These are phyloP conservation scores for Enteromius afrohamiltoni DNA, from an alignment of 2,797 vertebrate species.

Conservation along the genomic window DNA sequence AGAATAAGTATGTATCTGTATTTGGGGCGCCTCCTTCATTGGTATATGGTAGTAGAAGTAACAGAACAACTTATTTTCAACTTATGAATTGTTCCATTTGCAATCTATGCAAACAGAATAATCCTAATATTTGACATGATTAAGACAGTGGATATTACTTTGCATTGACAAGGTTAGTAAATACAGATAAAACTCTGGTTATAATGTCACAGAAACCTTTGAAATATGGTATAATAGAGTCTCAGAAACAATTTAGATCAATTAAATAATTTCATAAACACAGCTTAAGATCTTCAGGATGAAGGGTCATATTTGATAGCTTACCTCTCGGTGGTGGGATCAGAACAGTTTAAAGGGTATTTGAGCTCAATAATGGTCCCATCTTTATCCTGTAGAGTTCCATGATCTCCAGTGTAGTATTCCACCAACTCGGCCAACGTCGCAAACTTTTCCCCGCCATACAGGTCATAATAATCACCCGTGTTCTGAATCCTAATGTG, in stretches of 20 bases:
- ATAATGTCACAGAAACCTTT: neutral
- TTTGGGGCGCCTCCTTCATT: neutral
- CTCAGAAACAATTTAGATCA: neutral
- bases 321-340: constrained; percentile 95
- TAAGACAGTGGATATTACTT: neutral
- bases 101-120: neutral
- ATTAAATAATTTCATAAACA: neutral
- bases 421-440: constrained; percentile 94
- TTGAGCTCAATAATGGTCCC: constrained; percentile 91
- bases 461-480: constrained; percentile 94
- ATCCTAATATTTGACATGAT: neutral
- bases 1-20: neutral
- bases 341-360: constrained; percentile 92
- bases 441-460: constrained; percentile 97
- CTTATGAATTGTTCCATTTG: neutral
- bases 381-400: constrained; percentile 91
- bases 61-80: neutral
- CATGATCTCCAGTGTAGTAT: constrained; percentile 91
- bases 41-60: neutral
- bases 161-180: constrained; percentile 9
- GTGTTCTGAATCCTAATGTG: constrained; percentile 99
- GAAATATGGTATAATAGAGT: neutral
- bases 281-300: neutral
- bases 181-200: neutral
- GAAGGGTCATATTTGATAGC: constrained; percentile 19